Conservation (phyloP, 2,797 vertebrate genomes). For the Neomorphus geoffroyi region DNA sequence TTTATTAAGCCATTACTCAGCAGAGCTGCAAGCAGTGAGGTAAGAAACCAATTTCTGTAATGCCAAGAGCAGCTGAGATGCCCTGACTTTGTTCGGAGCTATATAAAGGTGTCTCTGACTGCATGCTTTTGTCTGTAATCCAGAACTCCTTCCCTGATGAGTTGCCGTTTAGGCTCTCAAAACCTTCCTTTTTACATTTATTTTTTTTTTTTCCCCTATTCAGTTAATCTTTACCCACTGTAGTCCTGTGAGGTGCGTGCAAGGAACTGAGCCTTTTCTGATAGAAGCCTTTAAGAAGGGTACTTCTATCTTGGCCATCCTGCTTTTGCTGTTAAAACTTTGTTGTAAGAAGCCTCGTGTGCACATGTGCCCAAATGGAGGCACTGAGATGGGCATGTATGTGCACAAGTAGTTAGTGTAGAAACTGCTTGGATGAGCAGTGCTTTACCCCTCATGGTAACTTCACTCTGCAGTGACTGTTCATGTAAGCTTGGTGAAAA, state of each 20-base stretch:
- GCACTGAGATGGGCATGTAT: accelerated
- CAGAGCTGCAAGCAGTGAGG: neutral
- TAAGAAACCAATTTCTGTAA: neutral
- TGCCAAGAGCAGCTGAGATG: neutral
- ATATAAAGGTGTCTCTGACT: neutral
- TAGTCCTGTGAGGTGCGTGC: accelerated
- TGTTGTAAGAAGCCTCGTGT: neutral
- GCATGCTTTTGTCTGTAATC: neutral
- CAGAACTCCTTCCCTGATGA: neutral
- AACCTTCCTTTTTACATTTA: neutral
- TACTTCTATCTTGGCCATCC: accelerated
- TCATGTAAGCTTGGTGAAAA: neutral
- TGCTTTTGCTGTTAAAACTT: neutral
- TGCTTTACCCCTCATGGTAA: neutral
- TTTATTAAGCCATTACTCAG: constrained; percentile 23
- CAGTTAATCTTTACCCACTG: neutral
- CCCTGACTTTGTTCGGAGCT: neutral
- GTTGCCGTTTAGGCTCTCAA: neutral
- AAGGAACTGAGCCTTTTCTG: neutral
- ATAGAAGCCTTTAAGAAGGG: neutral
- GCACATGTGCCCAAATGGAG: neutral
- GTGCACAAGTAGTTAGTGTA: neutral
- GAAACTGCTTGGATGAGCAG: neutral
- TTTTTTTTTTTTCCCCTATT: neutral
- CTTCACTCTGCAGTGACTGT: neutral